These are phyloP conservation scores for Karalla daura DNA, from an alignment of 2,797 vertebrate species.

Conservation along the genomic window DNA sequence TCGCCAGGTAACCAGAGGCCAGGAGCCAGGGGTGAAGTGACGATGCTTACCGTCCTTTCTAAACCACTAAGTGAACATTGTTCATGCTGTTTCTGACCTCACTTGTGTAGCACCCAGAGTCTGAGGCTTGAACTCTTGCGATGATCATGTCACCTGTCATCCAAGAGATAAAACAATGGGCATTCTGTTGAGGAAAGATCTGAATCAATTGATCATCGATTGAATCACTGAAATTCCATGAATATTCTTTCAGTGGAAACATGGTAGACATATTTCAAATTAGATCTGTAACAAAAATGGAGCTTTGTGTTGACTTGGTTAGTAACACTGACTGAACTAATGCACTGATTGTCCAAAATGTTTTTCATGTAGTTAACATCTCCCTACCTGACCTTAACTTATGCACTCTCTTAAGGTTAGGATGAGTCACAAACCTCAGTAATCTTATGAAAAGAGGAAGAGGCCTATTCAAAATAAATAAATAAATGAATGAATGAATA, in stretches of 20 bases:
- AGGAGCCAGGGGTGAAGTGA: conserved; percentile 21
- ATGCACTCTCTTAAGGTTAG: neutral
- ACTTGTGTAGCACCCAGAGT: conserved; percentile 93
- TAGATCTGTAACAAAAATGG: conserved; percentile 22
- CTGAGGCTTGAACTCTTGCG: conserved; percentile 90
- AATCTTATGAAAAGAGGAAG: no score
- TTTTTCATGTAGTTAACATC: neutral
- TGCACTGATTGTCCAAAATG: neutral
- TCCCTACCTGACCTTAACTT: neutral
- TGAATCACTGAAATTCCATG: conserved; percentile 93
- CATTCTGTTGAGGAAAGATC: conserved; percentile 89
- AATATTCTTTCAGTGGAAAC: conserved; percentile 92
- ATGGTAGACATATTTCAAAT: no score
- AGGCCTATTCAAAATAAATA: no score
- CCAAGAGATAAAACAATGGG: conserved; percentile 92
- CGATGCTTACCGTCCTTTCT: conserved; percentile 88
- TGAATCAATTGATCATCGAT: conserved; percentile 90
- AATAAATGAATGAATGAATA: neutral
- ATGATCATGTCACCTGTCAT: conserved; percentile 92
- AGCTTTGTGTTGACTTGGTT: no score
- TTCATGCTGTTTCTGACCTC: conserved; percentile 91
- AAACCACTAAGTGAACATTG: conserved; percentile 89
- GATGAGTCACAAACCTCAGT: neutral
- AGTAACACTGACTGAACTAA: no score
- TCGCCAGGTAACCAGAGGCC: conserved; percentile 51